Base-by-base conservation (phyloP, 2,888 invertebrate genomes). In the Hypomecis atomaria region DNA sequence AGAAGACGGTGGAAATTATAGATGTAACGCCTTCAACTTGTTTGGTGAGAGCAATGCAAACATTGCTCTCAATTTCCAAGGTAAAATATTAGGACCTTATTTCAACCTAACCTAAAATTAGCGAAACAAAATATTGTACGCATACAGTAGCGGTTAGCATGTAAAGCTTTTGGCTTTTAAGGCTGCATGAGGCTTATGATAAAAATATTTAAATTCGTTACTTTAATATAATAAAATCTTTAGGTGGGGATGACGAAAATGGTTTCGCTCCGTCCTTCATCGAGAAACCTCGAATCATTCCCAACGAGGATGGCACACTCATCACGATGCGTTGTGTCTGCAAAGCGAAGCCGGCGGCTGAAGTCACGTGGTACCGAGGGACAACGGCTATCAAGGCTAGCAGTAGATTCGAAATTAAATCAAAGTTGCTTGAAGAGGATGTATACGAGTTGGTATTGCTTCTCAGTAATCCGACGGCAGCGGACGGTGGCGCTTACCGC, bases 21-120 rank as follows among this genome's bases (percentile, higher is more conserved):
- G 99, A 86, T 99, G 99, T 94, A 99, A 99, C 92, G 99, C 99
- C 82, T 97, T 98, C 94, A 99, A 99, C 95, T 96, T 96, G 90
- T 97, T 96, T 93, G 99, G 99, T 91, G 99, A 99, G 95, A 99
- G 99, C 94, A 99, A 99, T 94, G 99, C 99, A 82, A 99, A 99
- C 94, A 99, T 99, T 94, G 98, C 99, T 86, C 97, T 99, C 86
- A 99, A 99, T 94, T 98, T 99, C 94, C 98, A 98, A 97, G 98
- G 98, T 98, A 96, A 95, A 96, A 95, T 71, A 58, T 45, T 38
- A 74, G 74, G 73, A 77, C 75, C 52, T 57, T 71, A 64, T 73
- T 74, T 59, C 66, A 71, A 71, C 72, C 62, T 71, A 72, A 75
- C 71, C 48, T 66, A 66, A 74, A 71, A 74, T 72, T 71, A 68